Conservation (phyloP, 2,888 invertebrate genomes). For the Isotomurus palustris region DNA sequence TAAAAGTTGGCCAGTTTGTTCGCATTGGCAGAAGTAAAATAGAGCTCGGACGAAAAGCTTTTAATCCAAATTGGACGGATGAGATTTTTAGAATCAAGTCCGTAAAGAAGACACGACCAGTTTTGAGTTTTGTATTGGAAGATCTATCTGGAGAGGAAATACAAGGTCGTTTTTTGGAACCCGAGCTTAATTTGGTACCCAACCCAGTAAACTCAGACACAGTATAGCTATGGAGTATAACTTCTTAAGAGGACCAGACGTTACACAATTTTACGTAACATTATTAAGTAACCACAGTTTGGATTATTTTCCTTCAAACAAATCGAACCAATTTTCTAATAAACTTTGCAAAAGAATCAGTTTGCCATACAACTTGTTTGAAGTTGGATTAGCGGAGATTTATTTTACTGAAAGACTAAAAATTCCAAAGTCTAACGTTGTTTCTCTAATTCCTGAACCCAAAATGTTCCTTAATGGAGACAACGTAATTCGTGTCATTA, state of each 20-base stretch:
- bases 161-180: conserved; percentile 5
- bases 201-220: conserved; percentile 1
- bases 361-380: background rate
- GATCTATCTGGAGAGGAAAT: conserved; percentile 6
- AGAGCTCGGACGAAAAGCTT: background rate
- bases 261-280: background rate
- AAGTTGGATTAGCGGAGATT: conserved; percentile 10
- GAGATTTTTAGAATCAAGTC: conserved; percentile 8
- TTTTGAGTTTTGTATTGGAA: conserved; percentile 1
- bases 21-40: background rate
- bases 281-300: background rate
- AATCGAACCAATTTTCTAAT: conserved; percentile 1
- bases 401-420: background rate
- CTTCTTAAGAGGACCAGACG: conserved; percentile 2
- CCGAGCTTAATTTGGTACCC: conserved; percentile 1
- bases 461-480: background rate
- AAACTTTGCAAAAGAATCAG: background rate
- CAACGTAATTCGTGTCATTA: background rate
- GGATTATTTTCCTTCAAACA: background rate
- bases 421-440: background rate
- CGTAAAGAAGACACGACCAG: conserved; percentile 5
- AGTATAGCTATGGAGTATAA: too few species aligned
- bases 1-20: background rate
- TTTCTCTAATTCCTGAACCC: background rate
- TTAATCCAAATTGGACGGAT: background rate